A percentile compares a stretch with the other conserved stretches of the same genome.
Conservation (phyloP, 2,113 vertebrate species). For the Thalassarche chlororhynchos region DNA sequence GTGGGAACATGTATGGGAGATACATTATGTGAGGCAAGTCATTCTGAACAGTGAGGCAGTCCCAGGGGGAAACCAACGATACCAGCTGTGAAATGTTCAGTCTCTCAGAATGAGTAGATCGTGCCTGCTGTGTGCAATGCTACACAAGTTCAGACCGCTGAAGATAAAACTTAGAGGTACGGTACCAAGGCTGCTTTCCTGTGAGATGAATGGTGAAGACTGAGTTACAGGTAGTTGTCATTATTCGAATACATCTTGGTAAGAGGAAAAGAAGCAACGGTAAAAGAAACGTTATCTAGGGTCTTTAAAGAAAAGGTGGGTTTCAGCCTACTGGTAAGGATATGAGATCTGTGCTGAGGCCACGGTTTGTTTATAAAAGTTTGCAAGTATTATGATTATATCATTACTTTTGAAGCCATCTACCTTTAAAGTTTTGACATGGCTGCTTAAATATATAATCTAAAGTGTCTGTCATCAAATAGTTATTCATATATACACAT, state of each 20-base stretch:
- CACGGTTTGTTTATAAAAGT: constrained; percentile 28
- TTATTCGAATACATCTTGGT: constrained; percentile 1
- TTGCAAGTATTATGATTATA: constrained; percentile 7
- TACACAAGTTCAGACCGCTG: not conserved
- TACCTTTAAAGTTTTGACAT: constrained; percentile 60
- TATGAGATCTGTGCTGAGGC: constrained; percentile 50
- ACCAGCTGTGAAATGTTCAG: not conserved
- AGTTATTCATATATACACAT: constrained; percentile 60
- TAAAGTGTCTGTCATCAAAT: constrained; percentile 59
- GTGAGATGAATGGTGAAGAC: not conserved
- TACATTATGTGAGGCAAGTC: not conserved
- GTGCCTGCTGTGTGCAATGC: not conserved
- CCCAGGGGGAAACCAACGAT: constrained; percentile 6
- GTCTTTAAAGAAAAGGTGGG: constrained; percentile 28
- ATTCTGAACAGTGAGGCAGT: not conserved
- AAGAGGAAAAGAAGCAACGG: constrained; percentile 13
- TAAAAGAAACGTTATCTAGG: not conserved
- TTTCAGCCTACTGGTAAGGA: constrained; percentile 19
- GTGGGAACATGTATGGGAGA: not conserved
- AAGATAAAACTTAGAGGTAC: not conserved
- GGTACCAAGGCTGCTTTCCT: not conserved
- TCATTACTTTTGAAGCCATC: constrained; percentile 36
- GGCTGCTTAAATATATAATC: constrained; percentile 64
- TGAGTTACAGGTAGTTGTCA: not conserved
- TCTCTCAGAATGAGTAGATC: not conserved